Evolutionary conservation across 2,113 vertebrate species (phyloP).

Genomic region (Rhinolophus sinicus): DNA sequence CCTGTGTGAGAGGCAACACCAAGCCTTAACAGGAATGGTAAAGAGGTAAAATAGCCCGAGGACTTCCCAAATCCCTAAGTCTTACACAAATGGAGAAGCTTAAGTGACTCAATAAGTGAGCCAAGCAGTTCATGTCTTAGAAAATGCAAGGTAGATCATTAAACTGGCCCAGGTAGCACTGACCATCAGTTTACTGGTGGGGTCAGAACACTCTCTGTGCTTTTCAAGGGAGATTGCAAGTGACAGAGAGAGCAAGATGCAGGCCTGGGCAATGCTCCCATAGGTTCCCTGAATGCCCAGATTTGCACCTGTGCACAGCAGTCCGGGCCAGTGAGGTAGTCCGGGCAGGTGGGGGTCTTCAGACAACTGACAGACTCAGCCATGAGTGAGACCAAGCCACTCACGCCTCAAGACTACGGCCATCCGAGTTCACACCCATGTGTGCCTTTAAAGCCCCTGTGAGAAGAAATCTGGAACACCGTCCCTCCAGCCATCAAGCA

Average conservation of each 20-base stretch:
- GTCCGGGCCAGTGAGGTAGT: no score
- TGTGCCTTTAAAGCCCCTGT: not conserved
- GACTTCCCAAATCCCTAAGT: not conserved
- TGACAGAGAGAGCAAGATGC: not conserved
- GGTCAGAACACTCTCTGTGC: not conserved
- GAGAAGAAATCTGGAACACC: not conserved
- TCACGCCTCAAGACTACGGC: not conserved
- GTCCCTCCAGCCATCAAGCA: not conserved
- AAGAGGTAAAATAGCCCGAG: not conserved
- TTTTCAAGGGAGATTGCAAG: not conserved
- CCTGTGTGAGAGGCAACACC: not conserved
- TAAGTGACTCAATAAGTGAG: not conserved
- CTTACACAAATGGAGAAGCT: not conserved
- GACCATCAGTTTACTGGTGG: not conserved
- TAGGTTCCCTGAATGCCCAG: not conserved
- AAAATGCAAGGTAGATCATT: not conserved
- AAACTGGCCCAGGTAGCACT: not conserved
- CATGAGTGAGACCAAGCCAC: not conserved
- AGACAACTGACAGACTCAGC: not conserved
- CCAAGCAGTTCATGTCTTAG: not conserved
- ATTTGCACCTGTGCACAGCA: not conserved
- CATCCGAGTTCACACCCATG: fast-evolving
- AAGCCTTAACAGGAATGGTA: not conserved
- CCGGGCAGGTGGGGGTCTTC: not conserved
- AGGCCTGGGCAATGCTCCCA: not conserved